phyloP scores from a whole-genome alignment of 2,797 vertebrate genomes.

The Lepilemur ruficaudatus region DNA sequence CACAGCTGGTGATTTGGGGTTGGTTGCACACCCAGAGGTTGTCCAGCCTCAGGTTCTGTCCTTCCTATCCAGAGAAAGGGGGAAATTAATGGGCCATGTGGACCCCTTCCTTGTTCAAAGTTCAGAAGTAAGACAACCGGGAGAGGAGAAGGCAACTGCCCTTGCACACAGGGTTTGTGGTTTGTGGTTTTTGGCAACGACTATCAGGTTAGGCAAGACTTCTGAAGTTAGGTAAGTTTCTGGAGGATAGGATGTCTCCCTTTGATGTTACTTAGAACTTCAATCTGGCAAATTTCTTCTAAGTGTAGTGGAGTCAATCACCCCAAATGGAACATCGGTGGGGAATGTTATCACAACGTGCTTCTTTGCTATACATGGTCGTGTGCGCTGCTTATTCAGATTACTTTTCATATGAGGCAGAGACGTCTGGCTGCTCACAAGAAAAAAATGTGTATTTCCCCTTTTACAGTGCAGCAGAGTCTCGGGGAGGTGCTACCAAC shows the following conservation, averaged over 20 bases:
- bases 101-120: not conserved
- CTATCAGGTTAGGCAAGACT: not conserved
- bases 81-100: fast-evolving
- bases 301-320: fast-evolving
- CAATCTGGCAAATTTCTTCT: fast-evolving
- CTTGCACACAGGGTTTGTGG: not conserved
- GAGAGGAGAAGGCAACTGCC: no score
- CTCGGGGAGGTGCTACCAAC: not conserved
- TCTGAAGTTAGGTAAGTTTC: not conserved
- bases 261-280: not conserved
- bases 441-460: not conserved
- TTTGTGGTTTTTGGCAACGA: no score
- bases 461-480: fast-evolving
- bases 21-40: not conserved
- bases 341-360: fast-evolving
- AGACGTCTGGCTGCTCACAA: not conserved
- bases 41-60: not conserved
- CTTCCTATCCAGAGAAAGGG: fast-evolving
- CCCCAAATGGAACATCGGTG: fast-evolving
- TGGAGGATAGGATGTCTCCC: fast-evolving
- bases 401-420: not conserved
- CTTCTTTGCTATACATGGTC: fast-evolving
- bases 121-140: not conserved
- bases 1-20: not conserved
- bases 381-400: not conserved